Conservation (phyloP, 2,797 vertebrate species). For the Pitangus sulphuratus region DNA sequence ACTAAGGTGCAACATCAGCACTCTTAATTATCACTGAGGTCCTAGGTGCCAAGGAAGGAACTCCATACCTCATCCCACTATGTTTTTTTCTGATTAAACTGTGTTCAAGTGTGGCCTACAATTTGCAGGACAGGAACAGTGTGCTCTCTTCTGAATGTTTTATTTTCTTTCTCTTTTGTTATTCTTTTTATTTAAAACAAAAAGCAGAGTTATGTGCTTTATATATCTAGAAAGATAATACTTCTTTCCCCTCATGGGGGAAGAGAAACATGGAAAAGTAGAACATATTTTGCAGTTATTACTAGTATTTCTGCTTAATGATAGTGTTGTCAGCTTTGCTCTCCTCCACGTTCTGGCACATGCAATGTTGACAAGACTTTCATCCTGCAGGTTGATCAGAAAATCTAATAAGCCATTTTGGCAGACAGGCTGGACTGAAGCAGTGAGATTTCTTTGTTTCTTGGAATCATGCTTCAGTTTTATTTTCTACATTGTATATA, state of each 20-base stretch:
- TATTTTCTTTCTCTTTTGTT: background rate
- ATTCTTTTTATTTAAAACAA: conserved; percentile 6
- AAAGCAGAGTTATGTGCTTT: background rate
- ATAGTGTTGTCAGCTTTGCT: background rate
- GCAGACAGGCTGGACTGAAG: background rate
- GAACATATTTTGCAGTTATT: background rate
- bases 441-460: background rate
- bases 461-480: background rate
- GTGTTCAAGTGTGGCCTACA: background rate
- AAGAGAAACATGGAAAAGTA: background rate
- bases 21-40: background rate
- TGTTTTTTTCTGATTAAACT: background rate
- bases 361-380: background rate
- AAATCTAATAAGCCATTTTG: conserved; percentile 21
- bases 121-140: background rate
- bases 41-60: background rate
- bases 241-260: background rate
- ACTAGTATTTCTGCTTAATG: background rate
- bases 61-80: background rate
- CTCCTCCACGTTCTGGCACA: background rate
- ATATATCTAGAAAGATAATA: background rate
- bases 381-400: background rate
- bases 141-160: background rate
- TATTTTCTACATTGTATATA: background rate
- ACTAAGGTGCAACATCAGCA: background rate